Conservation (phyloP, 2,797 vertebrate species). For the Ptychadena robeensis region DNA sequence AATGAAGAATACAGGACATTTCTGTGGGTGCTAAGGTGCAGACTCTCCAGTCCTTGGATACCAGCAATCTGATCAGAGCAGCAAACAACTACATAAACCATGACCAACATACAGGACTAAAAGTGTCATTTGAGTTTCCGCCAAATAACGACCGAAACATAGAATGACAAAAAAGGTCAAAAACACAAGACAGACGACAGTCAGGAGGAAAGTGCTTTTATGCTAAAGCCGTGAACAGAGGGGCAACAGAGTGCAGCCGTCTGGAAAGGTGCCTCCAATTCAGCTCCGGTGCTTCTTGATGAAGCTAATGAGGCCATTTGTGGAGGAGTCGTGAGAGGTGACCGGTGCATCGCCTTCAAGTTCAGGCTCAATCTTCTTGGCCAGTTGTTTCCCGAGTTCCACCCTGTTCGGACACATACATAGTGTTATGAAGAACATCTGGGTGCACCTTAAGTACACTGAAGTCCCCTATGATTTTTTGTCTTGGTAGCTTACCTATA, state of each 20-base stretch:
- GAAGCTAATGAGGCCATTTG: conserved; percentile 95
- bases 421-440: neutral
- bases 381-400: conserved; percentile 94
- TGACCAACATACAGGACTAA: neutral
- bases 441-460: neutral
- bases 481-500: too few species aligned
- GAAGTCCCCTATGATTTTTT: too few species aligned
- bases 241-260: neutral
- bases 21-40: neutral
- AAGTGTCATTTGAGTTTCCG: neutral
- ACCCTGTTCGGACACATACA: conserved; percentile 76
- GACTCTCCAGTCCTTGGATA: neutral
- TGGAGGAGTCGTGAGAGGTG: conserved; percentile 92
- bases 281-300: conserved; percentile 89
- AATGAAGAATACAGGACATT: neutral
- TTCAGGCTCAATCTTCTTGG: conserved; percentile 96
- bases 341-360: conserved; percentile 82
- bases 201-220: conserved; percentile 45
- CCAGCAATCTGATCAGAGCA: neutral
- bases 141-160: conserved; percentile 9
- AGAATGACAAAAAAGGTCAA: conserved; percentile 33
- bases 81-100: neutral
- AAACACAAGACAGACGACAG: conserved; percentile 40
- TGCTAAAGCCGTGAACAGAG: conserved; percentile 37
- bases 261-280: conserved; percentile 58